Evolutionary conservation across 1,140 invertebrate genomes (phyloP), one percentile per base, ranked within the genome.

Genomic region (Diuraphis noxia): DNA sequence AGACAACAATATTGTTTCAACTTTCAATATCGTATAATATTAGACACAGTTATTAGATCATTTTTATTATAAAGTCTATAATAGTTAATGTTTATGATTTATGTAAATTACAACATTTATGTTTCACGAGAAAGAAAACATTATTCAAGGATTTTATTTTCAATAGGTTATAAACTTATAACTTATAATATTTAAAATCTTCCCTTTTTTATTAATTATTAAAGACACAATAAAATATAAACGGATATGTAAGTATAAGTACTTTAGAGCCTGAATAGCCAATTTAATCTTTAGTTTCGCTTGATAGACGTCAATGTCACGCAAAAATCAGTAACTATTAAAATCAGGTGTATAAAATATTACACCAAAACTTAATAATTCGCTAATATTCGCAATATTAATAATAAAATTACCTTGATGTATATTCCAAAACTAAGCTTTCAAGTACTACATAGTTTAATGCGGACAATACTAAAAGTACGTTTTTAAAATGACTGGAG

Each of bases 261-360:
- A 79, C n/a, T 34, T 5, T 36, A 19, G 63, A 89, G 21, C 10
- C 9, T 43, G 56, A 63, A 79, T 43, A 90, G 30, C 25, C 38
- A 23, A 6, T 30, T 41, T 34, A 72, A 1, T 38, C 4, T 46
- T 79, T 90, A 90, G 63, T 90, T 79, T 72, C 63, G 88, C 41
- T 77, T 79, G 88, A 46, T 90, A 34, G 56, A 88, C 52, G 87
- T 88, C 38, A 72, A 21, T 72, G 56, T 88, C 87, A 77, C 87
- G 52, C 49, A 77, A 88, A 38, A 63, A n/a, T 88, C 87, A 25
- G 52, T 88, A 41, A 88, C 10, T 72, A 86, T 88, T 41, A 63
- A 63, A 63, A 88, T 88, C 86, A 86, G 21, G 34, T 36, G 43
- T 49, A 8, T 86, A 49, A 86, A 46, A 49, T 86, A 86, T 86